Base-by-base conservation (phyloP, 35 echinoderm and acorn worm species). In the Strongylocentrotus purpuratus region DNA sequence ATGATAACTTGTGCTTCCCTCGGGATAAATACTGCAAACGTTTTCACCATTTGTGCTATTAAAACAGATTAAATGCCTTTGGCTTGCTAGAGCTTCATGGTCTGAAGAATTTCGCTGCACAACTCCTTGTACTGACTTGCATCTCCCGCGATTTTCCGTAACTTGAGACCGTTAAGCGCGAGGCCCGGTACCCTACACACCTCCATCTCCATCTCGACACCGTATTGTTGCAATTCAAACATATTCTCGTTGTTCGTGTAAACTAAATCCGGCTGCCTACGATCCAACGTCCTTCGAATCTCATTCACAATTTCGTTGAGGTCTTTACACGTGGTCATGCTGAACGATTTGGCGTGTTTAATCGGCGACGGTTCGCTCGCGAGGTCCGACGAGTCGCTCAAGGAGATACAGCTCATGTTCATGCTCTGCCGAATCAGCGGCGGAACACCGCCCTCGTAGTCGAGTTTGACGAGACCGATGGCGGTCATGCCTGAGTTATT, bases 91-190 rank as follows among this genome's bases (percentile, higher is more conserved):
- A 99, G 94, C 71, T 99, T 99, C 97, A 99, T 98, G 22, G 97
- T 97, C 32, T 96, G 94, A 13, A 99, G 94, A 47, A 99, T 97
- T 94, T 99, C 97, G 20, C 96, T 88, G 85, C 98, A 99, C 31
- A 99, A 95, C 46, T 97, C 95, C 86, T 95, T 98, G 94, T 99
- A 99, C 93, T 99, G 97, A 60, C 93, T 33, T 0, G 97, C 85
- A 87, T 99, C 98, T 15, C 98, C 98, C n/a, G 97, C 96, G n/a
- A 99, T 88, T 78, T 97, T 97, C 31, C 97, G 97, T 94, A 99
- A 70, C 47, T 97, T 97, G 17, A 99, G 96, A 55, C 98, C 98
- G 55, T 99, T 98, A 14, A 99, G 94, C 31, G 96, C 88, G 33
- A 99, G 33, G 13, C 98, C 98, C 31, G 98, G 97, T 7, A 99